These are phyloP conservation scores for Carlito syrichta DNA, from an alignment of 2,113 vertebrate species.

Conservation along the genomic window DNA sequence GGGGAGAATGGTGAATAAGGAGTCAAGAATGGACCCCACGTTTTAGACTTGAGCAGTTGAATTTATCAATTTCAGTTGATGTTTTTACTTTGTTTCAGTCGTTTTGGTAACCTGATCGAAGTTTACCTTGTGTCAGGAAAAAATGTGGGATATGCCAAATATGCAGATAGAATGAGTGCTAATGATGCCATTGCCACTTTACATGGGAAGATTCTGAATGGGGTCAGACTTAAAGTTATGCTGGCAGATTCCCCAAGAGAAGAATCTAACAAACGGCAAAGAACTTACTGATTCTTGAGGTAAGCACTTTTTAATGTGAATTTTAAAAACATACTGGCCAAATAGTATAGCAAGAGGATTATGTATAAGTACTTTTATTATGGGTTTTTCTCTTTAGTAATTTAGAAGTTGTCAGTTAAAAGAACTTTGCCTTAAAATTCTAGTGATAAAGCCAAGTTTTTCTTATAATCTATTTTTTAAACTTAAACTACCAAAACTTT, in stretches of 20 bases:
- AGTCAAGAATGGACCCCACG: not conserved
- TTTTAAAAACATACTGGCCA: not conserved
- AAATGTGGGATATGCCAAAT: slow-evolving; percentile 96
- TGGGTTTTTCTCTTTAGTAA: slow-evolving; percentile 3
- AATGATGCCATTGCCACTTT: slow-evolving; percentile 91
- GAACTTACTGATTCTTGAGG: slow-evolving; percentile 88
- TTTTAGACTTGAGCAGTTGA: not conserved
- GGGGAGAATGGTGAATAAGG: not conserved
- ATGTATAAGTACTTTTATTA: not conserved
- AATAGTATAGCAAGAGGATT: not conserved
- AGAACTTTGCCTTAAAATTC: not conserved
- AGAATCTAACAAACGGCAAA: slow-evolving; percentile 94
- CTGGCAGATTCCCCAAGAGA: slow-evolving; percentile 93
- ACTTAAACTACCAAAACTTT: slow-evolving; percentile 28
- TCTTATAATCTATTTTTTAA: not conserved
- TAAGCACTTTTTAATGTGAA: slow-evolving; percentile 71
- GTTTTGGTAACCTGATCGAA: slow-evolving; percentile 93
- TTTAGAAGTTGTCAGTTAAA: not conserved
- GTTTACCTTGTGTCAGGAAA: slow-evolving; percentile 94
- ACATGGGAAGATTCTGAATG: slow-evolving; percentile 92
- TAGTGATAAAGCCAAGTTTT: not conserved
- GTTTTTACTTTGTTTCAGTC: slow-evolving; percentile 79
- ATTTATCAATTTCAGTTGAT: not conserved
- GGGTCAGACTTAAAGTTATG: slow-evolving; percentile 96
- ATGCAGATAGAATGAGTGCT: slow-evolving; percentile 91